Evolutionary conservation across 2,888 invertebrate genomes (phyloP), one percentile per base, ranked within the genome.

Genomic region (Trilocha varians): DNA sequence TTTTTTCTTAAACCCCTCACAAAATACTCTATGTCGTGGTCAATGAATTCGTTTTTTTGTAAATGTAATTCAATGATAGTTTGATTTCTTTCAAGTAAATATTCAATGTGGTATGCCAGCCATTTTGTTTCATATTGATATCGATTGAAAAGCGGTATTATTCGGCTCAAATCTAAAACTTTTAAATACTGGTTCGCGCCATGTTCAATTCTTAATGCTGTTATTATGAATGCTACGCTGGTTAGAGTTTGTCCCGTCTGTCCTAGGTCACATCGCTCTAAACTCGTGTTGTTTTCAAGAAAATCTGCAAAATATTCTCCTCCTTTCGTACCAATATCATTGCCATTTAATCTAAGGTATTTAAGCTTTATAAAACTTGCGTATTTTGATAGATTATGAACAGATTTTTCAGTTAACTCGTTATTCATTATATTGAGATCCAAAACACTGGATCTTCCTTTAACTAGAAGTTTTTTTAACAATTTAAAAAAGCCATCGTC

Each of bases 401-500:
- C 67, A 1, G 89, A 88, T 18, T 54, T 46, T 2, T 73, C 70
- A 0, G 76, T 73, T 33, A 91, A 61, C 37, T 87, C 65, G 49
- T 90, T 90, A 41, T 87, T 86, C 76, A 87, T 87, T 1, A 91
- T 55, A 57, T 89, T 88, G 14, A 91, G 53, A 50, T 88, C 79
- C 1, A 70, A 54, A 0, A 90, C 45, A 42, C 85, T 78, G 0
- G 89, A 87, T 39, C 80, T 57, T 0, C 70, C 64, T 60, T 87
- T 73, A 0, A 79, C 53, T 1, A 88, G 65, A 5, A 82, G 62
- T 13, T 73, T 68, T 52, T 86, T 78, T 3, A 82, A 49, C 9
- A 88, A 49, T 45, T 73, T 78, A 36, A 61, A 62, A 15, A 89
- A 76, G 0, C 88, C 88, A 13, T 46, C 46, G 47, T 89, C 87